Percentiles rank a stretch among this genome's conserved stretches.
phyloP scores from a whole-genome alignment of 2,888 invertebrate species.

The Chaitophorus viminalis region DNA sequence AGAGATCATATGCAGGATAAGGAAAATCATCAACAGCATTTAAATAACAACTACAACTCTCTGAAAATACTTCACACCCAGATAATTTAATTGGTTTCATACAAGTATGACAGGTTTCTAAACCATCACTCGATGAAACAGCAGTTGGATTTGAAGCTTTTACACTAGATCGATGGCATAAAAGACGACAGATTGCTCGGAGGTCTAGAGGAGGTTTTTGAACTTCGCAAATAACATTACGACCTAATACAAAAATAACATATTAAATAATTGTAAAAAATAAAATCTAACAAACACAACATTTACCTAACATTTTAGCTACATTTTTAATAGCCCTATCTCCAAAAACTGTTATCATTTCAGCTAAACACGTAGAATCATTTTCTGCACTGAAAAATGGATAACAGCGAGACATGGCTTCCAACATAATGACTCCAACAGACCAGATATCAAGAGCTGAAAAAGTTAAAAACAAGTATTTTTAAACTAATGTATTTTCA shows the following conservation, averaged over 20 bases:
- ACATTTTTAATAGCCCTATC: conserved; percentile 75
- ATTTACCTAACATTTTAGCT: conserved; percentile 75
- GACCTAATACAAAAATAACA: conserved; percentile 63
- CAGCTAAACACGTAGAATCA: conserved; percentile 81
- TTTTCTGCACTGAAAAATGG: conserved; percentile 87
- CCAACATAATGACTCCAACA: conserved; percentile 83
- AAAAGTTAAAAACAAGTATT: conserved; percentile 4
- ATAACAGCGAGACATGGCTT: conserved; percentile 81
- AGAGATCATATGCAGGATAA: conserved; percentile 78
- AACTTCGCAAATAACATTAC: conserved; percentile 66
- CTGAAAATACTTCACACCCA: conserved; percentile 58
- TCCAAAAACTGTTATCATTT: conserved; percentile 84
- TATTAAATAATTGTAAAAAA: neutral
- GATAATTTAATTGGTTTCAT: conserved; percentile 50
- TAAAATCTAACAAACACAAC: neutral
- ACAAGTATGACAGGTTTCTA: conserved; percentile 45
- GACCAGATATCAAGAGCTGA: conserved; percentile 90
- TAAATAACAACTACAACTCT: conserved; percentile 62
- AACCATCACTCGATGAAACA: conserved; percentile 51
- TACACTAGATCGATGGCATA: conserved; percentile 52
- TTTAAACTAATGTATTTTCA: too few species aligned
- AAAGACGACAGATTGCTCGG: conserved; percentile 67
- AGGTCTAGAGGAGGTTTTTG: conserved; percentile 66
- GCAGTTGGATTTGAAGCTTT: conserved; percentile 16
- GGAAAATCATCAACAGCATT: conserved; percentile 70